Evolutionary conservation across 2,888 invertebrate genomes (phyloP).

Genomic region (Criorhina ranunculi): DNA sequence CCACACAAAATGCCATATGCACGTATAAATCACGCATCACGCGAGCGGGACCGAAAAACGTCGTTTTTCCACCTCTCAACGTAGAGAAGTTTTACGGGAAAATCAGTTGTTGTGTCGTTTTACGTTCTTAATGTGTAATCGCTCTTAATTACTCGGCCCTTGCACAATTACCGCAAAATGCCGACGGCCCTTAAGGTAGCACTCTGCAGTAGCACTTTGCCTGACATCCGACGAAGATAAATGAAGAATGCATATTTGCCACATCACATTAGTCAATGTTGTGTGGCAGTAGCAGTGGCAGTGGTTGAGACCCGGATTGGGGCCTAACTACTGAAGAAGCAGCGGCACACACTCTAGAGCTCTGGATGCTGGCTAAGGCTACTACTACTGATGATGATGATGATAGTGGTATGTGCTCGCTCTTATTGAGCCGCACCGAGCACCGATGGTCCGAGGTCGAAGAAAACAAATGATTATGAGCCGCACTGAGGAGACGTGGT

Average conservation of each 20-base stretch:
- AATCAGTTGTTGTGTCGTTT: constrained; percentile 70
- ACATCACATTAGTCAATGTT: constrained; percentile 75
- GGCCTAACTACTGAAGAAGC: constrained; percentile 28
- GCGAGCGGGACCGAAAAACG: constrained; percentile 30
- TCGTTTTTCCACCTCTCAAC: constrained; percentile 57
- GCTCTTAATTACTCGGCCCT: constrained; percentile 75
- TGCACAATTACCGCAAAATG: constrained; percentile 76
- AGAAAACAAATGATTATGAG: constrained; percentile 76
- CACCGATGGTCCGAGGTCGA: constrained; percentile 73
- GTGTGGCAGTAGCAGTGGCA: neutral
- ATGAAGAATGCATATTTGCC: constrained; percentile 77
- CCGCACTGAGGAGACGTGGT: constrained; percentile 59
- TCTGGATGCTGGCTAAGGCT: constrained; percentile 2
- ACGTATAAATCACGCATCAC: constrained; percentile 68
- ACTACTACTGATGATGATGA: constrained; percentile 66
- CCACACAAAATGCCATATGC: constrained; percentile 68
- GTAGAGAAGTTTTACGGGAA: constrained; percentile 51
- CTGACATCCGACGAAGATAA: constrained; percentile 75
- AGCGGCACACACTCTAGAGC: too few species aligned
- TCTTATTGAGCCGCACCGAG: constrained; percentile 73
- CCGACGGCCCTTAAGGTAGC: constrained; percentile 75
- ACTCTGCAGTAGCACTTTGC: constrained; percentile 75
- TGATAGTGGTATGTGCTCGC: constrained; percentile 67
- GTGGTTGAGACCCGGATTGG: too few species aligned
- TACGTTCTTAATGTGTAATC: constrained; percentile 76